These are phyloP conservation scores for Epinephelus cyanopodus DNA, from an alignment of 2,113 vertebrate species.

Conservation along the genomic window DNA sequence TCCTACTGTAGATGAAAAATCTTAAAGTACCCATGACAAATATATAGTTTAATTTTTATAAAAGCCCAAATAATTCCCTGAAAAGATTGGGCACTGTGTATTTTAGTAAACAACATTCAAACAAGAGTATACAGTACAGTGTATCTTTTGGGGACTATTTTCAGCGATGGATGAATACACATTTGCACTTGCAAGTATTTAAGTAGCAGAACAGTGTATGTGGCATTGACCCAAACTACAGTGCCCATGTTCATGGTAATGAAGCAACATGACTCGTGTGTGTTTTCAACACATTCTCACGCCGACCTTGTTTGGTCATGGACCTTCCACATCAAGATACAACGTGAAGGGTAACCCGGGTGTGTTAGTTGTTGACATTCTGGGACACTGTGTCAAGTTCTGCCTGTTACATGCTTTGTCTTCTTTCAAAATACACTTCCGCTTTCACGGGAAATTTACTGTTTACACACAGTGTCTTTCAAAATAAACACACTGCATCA, in stretches of 20 bases:
- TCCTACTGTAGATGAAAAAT: not conserved
- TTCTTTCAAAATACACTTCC: too few species aligned
- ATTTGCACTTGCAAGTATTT: not conserved
- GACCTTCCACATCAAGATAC: too few species aligned
- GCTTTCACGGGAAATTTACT: too few species aligned
- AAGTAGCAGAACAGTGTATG: not conserved
- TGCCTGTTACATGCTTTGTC: too few species aligned
- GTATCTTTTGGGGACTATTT: not conserved
- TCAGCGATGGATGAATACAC: not conserved
- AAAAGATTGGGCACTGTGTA: not conserved
- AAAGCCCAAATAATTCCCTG: not conserved
- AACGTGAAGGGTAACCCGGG: too few species aligned
- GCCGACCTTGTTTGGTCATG: too few species aligned
- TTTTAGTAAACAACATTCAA: not conserved
- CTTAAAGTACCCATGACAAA: slow-evolving; percentile 2
- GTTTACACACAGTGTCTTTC: too few species aligned
- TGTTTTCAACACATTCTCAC: too few species aligned
- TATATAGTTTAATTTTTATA: not conserved
- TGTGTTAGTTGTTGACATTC: too few species aligned
- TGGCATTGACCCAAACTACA: not conserved
- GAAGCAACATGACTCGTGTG: not conserved
- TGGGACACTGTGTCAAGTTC: too few species aligned
- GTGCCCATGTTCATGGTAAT: not conserved
- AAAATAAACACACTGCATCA: too few species aligned
- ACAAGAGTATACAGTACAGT: not conserved